Evolutionary conservation across 1,140 invertebrate genomes (phyloP).

Genomic region (Rhopalosiphum padi): DNA sequence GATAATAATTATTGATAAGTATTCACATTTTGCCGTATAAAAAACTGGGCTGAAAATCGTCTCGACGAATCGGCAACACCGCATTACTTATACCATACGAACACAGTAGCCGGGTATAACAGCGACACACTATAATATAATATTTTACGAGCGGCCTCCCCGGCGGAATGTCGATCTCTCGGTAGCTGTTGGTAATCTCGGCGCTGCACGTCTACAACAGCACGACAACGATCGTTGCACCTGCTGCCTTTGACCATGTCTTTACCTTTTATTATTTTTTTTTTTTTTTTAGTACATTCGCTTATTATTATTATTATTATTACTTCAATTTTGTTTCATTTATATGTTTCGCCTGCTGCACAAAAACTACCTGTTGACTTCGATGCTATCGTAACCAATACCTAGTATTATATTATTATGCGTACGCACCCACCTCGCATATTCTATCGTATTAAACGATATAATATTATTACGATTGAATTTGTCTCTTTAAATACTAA

Average conservation of each 20-base stretch:
- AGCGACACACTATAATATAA: background rate
- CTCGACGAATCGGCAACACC: background rate
- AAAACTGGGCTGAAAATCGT: background rate
- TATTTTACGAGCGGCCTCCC: slow-evolving; percentile 20
- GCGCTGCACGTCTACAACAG: background rate
- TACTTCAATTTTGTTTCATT: background rate
- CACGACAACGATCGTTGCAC: background rate
- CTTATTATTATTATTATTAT: background rate
- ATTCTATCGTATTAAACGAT: background rate
- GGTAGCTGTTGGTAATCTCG: background rate
- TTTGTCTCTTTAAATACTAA: background rate
- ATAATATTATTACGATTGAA: background rate
- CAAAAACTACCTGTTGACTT: background rate
- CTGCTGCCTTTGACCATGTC: slow-evolving; percentile 24
- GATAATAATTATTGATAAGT: background rate
- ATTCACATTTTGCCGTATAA: no score
- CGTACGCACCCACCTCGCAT: background rate
- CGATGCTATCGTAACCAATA: background rate
- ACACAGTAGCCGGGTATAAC: background rate
- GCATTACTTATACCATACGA: background rate
- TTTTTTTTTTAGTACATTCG: background rate
- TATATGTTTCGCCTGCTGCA: background rate
- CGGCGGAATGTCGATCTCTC: background rate
- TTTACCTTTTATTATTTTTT: background rate
- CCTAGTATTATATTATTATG: background rate